Conservation (phyloP, 2,888 invertebrate genomes). For the Synergus laeviventris region DNA sequence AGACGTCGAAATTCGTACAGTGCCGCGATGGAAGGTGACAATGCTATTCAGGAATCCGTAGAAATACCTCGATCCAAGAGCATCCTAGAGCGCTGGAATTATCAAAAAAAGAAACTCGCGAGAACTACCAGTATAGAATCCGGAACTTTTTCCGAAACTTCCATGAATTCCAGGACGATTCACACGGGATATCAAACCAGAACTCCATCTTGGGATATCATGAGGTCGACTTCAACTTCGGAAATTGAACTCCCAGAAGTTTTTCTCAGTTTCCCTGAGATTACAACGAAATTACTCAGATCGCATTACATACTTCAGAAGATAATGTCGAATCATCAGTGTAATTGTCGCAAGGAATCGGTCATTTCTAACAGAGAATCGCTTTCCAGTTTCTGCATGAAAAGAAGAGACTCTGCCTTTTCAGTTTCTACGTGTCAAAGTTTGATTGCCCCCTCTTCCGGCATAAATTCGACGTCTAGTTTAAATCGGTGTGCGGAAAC, state of each 20-base stretch:
- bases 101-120: conserved; percentile 39
- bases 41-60: conserved; percentile 52
- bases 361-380: conserved; percentile 55
- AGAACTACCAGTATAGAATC: conserved; percentile 57
- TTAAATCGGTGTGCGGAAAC: conserved; percentile 43
- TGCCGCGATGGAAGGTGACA: conserved; percentile 61
- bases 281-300: conserved; percentile 46
- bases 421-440: conserved; percentile 70
- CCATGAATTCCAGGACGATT: conserved; percentile 46
- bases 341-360: conserved; percentile 52
- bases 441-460: conserved; percentile 60
- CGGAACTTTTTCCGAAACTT: conserved; percentile 58
- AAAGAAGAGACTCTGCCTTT: conserved; percentile 62
- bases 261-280: conserved; percentile 57
- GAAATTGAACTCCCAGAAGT: conserved; percentile 63
- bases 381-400: conserved; percentile 52
- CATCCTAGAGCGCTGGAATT: conserved; percentile 36
- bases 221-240: conserved; percentile 52
- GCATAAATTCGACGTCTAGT: conserved; percentile 59
- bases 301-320: conserved; percentile 44
- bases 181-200: conserved; percentile 49
- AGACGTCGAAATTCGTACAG: conserved; percentile 66
- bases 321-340: conserved; percentile 42
- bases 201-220: conserved; percentile 56
- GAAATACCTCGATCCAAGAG: conserved; percentile 49